Conservation (phyloP, 2,797 vertebrate genomes). For the Eulemur mongoz region DNA sequence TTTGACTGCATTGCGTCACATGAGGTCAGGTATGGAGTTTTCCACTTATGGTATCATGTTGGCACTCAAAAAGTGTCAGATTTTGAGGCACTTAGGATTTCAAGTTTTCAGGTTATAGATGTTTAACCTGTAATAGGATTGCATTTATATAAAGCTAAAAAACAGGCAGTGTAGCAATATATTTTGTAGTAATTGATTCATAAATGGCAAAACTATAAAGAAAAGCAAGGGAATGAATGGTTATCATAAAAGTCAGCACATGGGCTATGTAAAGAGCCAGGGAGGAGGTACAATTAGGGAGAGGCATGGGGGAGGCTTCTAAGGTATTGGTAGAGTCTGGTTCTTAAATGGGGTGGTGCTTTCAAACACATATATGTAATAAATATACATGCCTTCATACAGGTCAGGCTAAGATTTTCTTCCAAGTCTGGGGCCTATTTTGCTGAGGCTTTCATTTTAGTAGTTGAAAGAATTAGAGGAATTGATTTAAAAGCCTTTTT, state of each 20-base stretch:
- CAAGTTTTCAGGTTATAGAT: neutral
- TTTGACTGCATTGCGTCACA: neutral
- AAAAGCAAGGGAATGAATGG: neutral
- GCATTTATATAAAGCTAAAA: neutral
- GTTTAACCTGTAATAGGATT: neutral
- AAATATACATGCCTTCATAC: neutral
- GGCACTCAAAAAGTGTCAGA: neutral
- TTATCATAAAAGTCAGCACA: fast-evolving
- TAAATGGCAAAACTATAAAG: neutral
- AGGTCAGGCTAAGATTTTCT: neutral
- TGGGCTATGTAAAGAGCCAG: neutral
- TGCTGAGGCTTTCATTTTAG: neutral
- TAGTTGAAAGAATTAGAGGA: neutral
- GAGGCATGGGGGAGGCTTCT: neutral
- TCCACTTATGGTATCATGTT: neutral
- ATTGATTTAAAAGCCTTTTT: conserved; percentile 2
- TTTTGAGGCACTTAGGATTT: neutral
- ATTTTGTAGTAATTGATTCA: neutral
- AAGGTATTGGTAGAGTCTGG: neutral
- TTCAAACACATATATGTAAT: neutral
- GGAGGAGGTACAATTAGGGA: neutral
- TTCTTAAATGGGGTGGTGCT: neutral
- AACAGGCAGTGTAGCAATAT: fast-evolving
- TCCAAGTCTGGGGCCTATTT: neutral
- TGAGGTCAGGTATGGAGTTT: neutral